These are phyloP conservation scores for Chelon labrosus DNA, from an alignment of 2,797 vertebrate species.

Conservation along the genomic window DNA sequence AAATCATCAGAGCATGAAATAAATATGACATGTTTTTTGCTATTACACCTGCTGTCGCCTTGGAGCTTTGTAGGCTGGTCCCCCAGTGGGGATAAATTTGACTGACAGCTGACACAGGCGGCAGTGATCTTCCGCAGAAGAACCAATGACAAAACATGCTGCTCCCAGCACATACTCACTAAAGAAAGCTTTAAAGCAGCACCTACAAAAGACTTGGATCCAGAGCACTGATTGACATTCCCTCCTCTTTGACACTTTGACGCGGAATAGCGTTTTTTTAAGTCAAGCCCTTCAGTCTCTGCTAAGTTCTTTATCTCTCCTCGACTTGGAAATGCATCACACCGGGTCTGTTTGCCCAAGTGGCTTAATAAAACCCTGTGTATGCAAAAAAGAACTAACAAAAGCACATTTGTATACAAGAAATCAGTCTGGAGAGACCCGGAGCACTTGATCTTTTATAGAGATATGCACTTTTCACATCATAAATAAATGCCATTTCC, in stretches of 20 bases:
- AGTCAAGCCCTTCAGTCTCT: constrained; percentile 67
- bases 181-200: constrained; percentile 69
- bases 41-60: constrained; percentile 76
- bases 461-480: constrained; percentile 17
- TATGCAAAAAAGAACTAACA: constrained; percentile 56
- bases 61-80: constrained; percentile 58
- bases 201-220: constrained; percentile 67
- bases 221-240: constrained; percentile 75
- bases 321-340: constrained; percentile 58
- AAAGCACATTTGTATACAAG: constrained; percentile 55
- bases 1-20: constrained; percentile 80
- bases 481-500: constrained; percentile 49
- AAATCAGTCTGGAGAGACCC: constrained; percentile 31
- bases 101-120: constrained; percentile 77
- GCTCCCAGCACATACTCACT: constrained; percentile 67
- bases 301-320: constrained; percentile 64
- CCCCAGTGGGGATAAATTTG: constrained; percentile 72
- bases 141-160: constrained; percentile 74
- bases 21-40: constrained; percentile 77
- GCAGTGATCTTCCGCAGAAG: constrained; percentile 71
- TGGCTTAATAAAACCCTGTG: constrained; percentile 57
- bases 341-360: constrained; percentile 70
- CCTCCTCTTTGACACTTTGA: constrained; percentile 75
- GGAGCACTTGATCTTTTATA: constrained; percentile 10
- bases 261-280: constrained; percentile 72